Base-by-base conservation (phyloP, 2,113 vertebrate species). In the Daubentonia madagascariensis region DNA sequence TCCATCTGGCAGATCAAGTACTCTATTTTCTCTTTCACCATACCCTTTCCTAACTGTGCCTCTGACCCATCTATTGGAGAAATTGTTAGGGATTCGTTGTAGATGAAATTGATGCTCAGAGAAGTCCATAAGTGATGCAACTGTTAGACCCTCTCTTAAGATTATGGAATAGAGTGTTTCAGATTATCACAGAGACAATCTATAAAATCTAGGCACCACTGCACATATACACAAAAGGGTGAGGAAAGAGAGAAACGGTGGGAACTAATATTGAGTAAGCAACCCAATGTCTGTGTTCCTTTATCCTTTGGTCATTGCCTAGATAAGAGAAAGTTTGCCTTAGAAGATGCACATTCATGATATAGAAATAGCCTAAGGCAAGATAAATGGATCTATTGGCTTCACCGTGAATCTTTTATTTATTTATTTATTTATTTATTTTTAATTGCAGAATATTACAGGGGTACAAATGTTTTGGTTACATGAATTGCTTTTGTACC, bases 181-280 rank as follows among this genome's bases (percentile, higher is more conserved):
- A 43, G 11, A 35, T 54, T 32, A 30, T 37, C 43, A 63, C 32
- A 65, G 78, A 65, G 37, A 63, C 59, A 2, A 11, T 4, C 13
- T 75, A 35, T 20, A 48, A 6, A 70, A 35, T 52, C 1, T 14
- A 61, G 16, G 43, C 20, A 45, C 12, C 17, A 11, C 3, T 57
- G 20, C 0, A 0, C 12, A 28, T 73, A 20, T 0, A 37, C 6
- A 65, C 40, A 73, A 72, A 65, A 9, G 48, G 3, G 0, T 1
- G 18, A 79, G 18, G 7, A 59, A 3, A 25, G 40, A 45, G 22
- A 2, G 9, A 84, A 84, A 2, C 18, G 9, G 1, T 59, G 28
- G 22, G 3, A 84, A 20, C 20, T 12, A 63, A 54, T 23, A 83
- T 0, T 67, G 73, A 17, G 48, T 90, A 13, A 95, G 30, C 14